Evolutionary conservation across 2,113 vertebrate species (phyloP).

Genomic region (Strigops habroptila): DNA sequence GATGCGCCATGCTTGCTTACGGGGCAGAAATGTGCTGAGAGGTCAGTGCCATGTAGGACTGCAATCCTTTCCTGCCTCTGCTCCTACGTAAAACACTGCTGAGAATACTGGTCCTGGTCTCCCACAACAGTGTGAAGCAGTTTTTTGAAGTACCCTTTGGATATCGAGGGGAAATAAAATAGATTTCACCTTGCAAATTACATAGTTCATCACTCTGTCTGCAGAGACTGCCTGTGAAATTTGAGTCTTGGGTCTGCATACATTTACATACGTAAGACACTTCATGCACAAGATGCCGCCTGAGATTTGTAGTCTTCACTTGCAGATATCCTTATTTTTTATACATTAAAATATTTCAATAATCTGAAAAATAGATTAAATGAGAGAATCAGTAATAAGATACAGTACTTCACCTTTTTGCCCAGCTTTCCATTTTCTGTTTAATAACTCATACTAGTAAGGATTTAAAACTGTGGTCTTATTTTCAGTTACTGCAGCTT

Average conservation of each 20-base stretch:
- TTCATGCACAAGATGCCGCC: background rate
- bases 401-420: background rate
- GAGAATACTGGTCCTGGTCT: accelerated
- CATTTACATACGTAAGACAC: conserved; percentile 22
- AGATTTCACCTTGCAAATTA: conserved; percentile 29
- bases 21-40: background rate
- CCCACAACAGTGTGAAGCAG: background rate
- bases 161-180: background rate
- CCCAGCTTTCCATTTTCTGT: background rate
- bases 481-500: background rate
- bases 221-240: conserved; percentile 33
- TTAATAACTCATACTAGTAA: background rate
- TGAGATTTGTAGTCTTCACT: background rate
- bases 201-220: conserved; percentile 8
- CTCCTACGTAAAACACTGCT: background rate
- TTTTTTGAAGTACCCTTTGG: background rate
- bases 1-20: accelerated
- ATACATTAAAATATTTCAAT: background rate
- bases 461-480: background rate
- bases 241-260: background rate
- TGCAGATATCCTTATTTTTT: background rate
- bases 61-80: background rate
- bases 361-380: conserved; percentile 33
- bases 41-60: background rate
- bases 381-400: background rate